Evolutionary conservation across 2,113 vertebrate species (phyloP).

Genomic region (Dromiciops gliroides): DNA sequence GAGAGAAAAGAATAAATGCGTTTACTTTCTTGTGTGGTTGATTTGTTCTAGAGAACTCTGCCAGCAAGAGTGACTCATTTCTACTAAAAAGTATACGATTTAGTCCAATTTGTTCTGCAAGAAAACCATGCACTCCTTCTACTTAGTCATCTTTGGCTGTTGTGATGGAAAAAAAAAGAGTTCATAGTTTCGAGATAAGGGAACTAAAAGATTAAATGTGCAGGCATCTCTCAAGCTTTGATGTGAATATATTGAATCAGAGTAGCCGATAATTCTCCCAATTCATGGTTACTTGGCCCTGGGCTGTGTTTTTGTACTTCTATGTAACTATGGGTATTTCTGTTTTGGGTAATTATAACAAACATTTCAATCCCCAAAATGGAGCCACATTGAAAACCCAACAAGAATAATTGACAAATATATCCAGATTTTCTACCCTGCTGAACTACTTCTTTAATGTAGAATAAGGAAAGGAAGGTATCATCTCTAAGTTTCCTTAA

Average conservation of each 20-base stretch:
- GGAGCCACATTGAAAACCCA: rapidly evolving
- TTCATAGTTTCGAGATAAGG: rapidly evolving
- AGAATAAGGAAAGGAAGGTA: neutral
- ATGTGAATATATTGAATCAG: neutral
- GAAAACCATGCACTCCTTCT: neutral
- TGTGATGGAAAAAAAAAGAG: rapidly evolving
- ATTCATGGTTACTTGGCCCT: rapidly evolving
- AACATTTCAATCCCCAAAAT: neutral
- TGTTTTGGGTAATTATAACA: too few species aligned
- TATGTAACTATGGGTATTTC: rapidly evolving
- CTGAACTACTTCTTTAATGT: neutral
- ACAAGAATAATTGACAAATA: rapidly evolving
- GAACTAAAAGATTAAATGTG: rapidly evolving
- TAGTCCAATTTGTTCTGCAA: neutral
- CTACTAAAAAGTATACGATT: rapidly evolving
- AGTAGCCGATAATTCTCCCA: neutral
- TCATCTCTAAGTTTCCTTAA: neutral
- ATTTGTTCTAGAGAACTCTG: neutral
- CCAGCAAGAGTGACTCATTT: rapidly evolving
- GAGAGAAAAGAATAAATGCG: neutral
- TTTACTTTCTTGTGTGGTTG: neutral
- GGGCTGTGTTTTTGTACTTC: neutral
- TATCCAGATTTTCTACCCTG: rapidly evolving
- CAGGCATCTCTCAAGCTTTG: neutral
- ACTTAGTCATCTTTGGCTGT: neutral